Evolutionary conservation across 2,113 vertebrate species (phyloP), one percentile per base, ranked within the genome.

Genomic region (Mustela nigripes): DNA sequence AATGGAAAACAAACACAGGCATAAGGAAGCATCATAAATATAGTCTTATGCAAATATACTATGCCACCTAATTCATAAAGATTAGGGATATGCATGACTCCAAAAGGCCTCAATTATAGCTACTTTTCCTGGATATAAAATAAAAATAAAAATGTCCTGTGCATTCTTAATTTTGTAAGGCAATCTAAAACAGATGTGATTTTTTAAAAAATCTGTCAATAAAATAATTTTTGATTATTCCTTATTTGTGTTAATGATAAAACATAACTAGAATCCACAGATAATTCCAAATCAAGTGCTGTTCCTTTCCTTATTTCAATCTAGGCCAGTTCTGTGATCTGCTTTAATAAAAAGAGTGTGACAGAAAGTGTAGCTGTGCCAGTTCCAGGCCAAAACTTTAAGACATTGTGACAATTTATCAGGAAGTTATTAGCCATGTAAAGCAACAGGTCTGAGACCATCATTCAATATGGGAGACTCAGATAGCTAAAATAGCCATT

Each of bases 1-100:
- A 97, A 97, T 96, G 84, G 91, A 97, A 98, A 95, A 86, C 74
- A 69, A 97, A 96, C 74, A 97, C 39, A 85, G 16, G 21, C 33
- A 67, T 89, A 91, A 80, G n/a, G 45, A 95, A 88, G 48, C 31
- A 89, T 91, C 71, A 60, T 71, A 96, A 92, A 81, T 83, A 92
- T 24, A 83, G 60, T 74, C 24, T 91, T 91, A 83, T 62, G 78
- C 48, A 96, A 98, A 96, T 94, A 76, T 90, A 92, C 11, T 86
- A 1, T 96, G 31, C 18, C 48, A 82, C 28, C 45, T 83, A 94
- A 86, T 91, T 92, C 11, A 67, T 65, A 92, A 93, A 88, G 84
- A n/a, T 21, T 97, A 83, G 10, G 21, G 9, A 78, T 88, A 33
- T 50, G 2, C 22, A 87, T 67, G 39, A 45, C 63, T 76, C n/a